phyloP scores from a whole-genome alignment of 2,797 vertebrate species.

The Arnoldichthys spilopterus region DNA sequence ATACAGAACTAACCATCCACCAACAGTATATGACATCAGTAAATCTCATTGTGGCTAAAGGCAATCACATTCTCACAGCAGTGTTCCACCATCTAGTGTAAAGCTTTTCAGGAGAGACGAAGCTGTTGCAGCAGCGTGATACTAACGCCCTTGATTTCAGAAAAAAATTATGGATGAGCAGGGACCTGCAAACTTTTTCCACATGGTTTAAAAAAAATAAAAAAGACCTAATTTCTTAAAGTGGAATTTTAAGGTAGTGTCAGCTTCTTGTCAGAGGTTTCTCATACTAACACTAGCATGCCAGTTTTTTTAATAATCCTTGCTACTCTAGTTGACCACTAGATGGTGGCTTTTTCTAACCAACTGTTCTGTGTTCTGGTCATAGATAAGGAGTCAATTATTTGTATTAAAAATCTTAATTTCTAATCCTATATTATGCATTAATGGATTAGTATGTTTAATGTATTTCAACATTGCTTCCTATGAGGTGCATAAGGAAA shows the following conservation, averaged over 20 bases:
- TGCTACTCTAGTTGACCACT: slow-evolving; percentile 20
- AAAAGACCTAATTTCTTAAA: no score
- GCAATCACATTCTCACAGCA: not conserved
- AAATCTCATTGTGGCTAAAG: not conserved
- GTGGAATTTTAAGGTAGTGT: no score
- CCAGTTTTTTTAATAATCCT: not conserved
- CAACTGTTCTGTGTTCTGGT: not conserved
- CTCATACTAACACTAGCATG: not conserved
- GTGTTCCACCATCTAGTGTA: not conserved
- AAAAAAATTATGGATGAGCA: no score
- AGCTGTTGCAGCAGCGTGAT: no score
- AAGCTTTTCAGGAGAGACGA: no score
- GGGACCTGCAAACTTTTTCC: no score
- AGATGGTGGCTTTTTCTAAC: slow-evolving; percentile 40
- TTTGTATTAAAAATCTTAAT: not conserved
- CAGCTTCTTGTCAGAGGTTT: not conserved
- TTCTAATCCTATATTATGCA: not conserved
- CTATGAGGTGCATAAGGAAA: no score
- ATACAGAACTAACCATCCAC: not conserved
- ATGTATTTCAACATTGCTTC: no score
- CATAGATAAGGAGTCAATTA: no score
- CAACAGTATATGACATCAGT: not conserved
- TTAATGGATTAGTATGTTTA: not conserved
- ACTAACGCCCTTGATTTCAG: no score
- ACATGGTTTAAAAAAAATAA: no score